A percentile compares a stretch with the other conserved stretches of the same genome.
Conservation (phyloP, 2,797 vertebrate genomes). For the Ceryle rudis region DNA sequence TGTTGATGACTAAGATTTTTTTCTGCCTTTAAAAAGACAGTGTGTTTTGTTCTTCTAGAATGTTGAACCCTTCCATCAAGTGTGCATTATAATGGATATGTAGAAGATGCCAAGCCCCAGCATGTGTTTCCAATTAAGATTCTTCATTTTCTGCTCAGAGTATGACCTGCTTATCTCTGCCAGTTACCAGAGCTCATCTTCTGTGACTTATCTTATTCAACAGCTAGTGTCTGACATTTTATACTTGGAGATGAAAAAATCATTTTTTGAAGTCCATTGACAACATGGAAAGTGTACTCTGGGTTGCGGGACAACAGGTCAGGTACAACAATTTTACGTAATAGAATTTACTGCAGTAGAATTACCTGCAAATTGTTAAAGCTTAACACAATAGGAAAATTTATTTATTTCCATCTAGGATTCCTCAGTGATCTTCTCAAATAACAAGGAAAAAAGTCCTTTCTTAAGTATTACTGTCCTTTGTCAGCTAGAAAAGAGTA, state of each 20-base stretch:
- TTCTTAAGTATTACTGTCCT: background rate
- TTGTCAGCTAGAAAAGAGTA: conserved; percentile 22
- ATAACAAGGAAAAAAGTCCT: background rate
- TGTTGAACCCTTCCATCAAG: background rate
- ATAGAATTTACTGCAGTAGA: background rate
- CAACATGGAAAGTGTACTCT: background rate
- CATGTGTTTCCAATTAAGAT: background rate
- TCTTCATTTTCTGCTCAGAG: conserved; percentile 23
- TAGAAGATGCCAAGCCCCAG: background rate
- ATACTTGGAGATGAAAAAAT: background rate
- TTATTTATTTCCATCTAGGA: background rate
- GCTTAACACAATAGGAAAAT: background rate
- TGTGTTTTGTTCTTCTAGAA: background rate
- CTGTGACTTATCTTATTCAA: background rate
- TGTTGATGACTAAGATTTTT: background rate
- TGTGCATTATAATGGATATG: background rate
- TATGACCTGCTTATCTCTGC: conserved; percentile 35
- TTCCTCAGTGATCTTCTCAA: background rate
- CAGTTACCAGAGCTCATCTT: background rate
- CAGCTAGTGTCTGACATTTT: background rate
- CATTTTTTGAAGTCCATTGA: background rate
- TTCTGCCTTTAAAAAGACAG: background rate
- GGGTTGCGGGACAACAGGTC: background rate
- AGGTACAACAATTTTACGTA: background rate
- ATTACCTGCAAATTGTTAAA: background rate